phyloP scores from a whole-genome alignment of 2,797 vertebrate species.

The Galaxias olidus region DNA sequence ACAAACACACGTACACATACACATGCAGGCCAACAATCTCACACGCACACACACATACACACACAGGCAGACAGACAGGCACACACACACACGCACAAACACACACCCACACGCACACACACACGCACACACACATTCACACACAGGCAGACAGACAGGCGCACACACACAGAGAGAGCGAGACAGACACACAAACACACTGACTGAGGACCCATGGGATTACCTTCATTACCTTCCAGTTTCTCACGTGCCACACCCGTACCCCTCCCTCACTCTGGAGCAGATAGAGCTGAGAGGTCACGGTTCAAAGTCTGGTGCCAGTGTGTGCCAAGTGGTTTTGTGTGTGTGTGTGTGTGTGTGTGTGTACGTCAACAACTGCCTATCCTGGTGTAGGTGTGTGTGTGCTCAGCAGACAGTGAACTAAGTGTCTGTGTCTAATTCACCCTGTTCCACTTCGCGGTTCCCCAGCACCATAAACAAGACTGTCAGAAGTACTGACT shows the following conservation, averaged over 20 bases:
- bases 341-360: slow-evolving; percentile 4
- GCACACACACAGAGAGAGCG: too few relatives aligned
- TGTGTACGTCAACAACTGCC: neutral
- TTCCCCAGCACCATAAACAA: neutral
- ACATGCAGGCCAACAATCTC: neutral
- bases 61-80: neutral
- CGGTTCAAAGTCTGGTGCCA: slow-evolving; percentile 2
- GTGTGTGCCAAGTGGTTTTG: slow-evolving; percentile 5
- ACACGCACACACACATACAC: neutral
- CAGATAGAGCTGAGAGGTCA: neutral
- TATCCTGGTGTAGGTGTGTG: neutral
- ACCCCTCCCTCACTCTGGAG: neutral
- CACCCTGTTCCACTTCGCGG: neutral
- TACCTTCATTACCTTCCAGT: slow-evolving; percentile 16
- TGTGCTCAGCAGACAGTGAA: slow-evolving; percentile 9
- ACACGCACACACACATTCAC: neutral
- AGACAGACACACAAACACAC: neutral
- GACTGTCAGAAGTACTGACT: neutral
- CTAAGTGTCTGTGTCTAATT: neutral
- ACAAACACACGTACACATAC: neutral
- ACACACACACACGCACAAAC: neutral
- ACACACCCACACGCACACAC: neutral
- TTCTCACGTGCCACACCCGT: slow-evolving; percentile 4
- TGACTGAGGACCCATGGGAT: slow-evolving; percentile 14
- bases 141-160: neutral